Evolutionary conservation across 2,797 vertebrate species (phyloP).

Genomic region (Thunnus albacares): DNA sequence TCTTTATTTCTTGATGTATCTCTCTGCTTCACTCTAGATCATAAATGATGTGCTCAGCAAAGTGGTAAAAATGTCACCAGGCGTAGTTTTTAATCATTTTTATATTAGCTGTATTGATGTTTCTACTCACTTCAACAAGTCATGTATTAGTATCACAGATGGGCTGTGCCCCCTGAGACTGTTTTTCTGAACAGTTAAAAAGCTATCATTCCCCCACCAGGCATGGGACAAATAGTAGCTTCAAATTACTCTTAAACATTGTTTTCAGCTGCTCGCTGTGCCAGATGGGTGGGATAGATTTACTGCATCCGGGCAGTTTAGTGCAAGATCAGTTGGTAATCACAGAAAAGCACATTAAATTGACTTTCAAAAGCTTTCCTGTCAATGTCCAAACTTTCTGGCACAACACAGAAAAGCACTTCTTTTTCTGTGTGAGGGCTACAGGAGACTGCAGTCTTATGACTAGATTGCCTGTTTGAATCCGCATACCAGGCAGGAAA

Average conservation of each 20-base stretch:
- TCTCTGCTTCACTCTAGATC: constrained; percentile 49
- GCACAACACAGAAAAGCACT: background rate
- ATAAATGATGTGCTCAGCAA: constrained; percentile 78
- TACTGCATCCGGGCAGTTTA: constrained; percentile 58
- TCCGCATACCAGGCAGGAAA: constrained; percentile 19
- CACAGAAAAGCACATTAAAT: constrained; percentile 58
- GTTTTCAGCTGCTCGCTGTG: constrained; percentile 57
- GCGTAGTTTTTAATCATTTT: constrained; percentile 82
- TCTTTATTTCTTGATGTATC: constrained; percentile 55
- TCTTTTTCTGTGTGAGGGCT: constrained; percentile 5
- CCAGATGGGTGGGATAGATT: constrained; percentile 60
- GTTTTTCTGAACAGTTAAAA: constrained; percentile 65
- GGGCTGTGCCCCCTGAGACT: constrained; percentile 63
- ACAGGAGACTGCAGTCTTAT: background rate
- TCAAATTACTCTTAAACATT: constrained; percentile 76
- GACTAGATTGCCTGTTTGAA: constrained; percentile 28
- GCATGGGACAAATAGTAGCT: constrained; percentile 59
- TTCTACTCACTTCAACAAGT: constrained; percentile 78
- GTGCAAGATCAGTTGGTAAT: constrained; percentile 61
- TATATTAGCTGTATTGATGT: constrained; percentile 83
- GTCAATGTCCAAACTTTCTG: constrained; percentile 56
- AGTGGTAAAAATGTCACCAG: constrained; percentile 81
- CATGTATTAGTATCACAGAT: constrained; percentile 78
- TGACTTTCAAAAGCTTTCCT: constrained; percentile 69
- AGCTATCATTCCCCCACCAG: constrained; percentile 62